Conservation (phyloP, 2,797 vertebrate genomes). For the Naso thynnoides region DNA sequence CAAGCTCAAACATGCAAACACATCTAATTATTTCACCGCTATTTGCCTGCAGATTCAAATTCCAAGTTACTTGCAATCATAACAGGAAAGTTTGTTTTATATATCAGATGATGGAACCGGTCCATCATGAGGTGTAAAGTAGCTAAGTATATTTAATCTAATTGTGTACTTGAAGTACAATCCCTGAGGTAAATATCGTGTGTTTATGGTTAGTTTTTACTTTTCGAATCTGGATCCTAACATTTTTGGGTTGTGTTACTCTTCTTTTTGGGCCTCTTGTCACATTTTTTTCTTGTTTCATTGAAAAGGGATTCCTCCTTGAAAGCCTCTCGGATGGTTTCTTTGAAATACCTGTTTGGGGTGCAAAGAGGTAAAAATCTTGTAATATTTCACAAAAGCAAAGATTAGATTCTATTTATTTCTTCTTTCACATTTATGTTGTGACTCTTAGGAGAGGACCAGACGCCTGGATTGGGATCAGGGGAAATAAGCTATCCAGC, state of each 20-base stretch:
- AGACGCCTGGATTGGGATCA: background rate
- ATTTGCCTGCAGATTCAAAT: slow-evolving; percentile 55
- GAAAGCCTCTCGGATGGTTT: background rate
- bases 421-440: background rate
- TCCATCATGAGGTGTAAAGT: background rate
- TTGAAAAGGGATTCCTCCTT: too few species aligned
- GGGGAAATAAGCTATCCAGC: background rate
- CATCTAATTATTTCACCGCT: slow-evolving; percentile 44
- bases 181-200: background rate
- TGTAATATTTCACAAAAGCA: background rate
- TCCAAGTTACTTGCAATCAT: slow-evolving; percentile 12
- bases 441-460: background rate
- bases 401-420: background rate
- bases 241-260: too few species aligned
- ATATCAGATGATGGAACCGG: background rate
- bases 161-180: background rate
- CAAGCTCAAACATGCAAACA: slow-evolving; percentile 44
- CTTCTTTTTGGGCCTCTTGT: too few species aligned
- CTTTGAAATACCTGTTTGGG: background rate
- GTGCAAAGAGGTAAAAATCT: background rate
- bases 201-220: background rate
- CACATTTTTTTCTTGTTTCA: too few species aligned
- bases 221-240: too few species aligned
- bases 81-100: slow-evolving; percentile 12
- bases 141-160: background rate